Evolutionary conservation across 2,113 vertebrate genomes (phyloP).

Genomic region (Mormyrus lacerda): DNA sequence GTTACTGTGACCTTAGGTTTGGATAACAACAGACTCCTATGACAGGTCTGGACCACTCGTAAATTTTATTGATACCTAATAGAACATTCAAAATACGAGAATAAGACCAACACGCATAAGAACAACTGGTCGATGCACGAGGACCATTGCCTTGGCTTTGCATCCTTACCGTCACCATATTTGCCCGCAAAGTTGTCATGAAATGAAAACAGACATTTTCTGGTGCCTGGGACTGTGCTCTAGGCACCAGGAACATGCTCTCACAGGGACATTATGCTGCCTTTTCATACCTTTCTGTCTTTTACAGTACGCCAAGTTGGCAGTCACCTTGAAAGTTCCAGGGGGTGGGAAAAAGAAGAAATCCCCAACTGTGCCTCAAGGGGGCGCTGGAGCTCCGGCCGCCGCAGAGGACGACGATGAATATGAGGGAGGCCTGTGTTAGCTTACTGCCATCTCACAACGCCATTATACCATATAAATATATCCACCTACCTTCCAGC

Average conservation of each 20-base stretch:
- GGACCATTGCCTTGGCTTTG: background rate
- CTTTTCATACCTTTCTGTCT: background rate
- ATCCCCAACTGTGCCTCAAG: constrained; percentile 61
- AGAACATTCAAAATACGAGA: background rate
- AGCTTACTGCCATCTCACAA: constrained; percentile 32
- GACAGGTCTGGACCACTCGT: too few relatives aligned
- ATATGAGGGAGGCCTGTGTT: constrained; percentile 93
- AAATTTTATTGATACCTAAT: too few relatives aligned
- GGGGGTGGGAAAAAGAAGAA: constrained; percentile 92
- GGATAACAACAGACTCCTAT: too few relatives aligned
- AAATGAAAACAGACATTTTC: background rate
- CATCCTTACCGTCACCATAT: background rate
- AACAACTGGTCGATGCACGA: background rate
- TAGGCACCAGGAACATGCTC: background rate
- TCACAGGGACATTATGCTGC: background rate
- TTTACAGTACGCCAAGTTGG: constrained; percentile 89
- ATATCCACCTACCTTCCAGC: background rate
- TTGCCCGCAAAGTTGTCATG: background rate
- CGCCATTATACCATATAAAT: background rate
- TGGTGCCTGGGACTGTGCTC: background rate
- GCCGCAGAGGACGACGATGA: constrained; percentile 78
- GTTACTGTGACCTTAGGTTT: too few relatives aligned
- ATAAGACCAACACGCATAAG: too few relatives aligned
- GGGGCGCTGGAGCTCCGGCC: constrained; percentile 53
- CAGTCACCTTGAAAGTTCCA: constrained; percentile 81